Evolutionary conservation across 2,113 vertebrate species (phyloP).

Genomic region (Symphodus melops): DNA sequence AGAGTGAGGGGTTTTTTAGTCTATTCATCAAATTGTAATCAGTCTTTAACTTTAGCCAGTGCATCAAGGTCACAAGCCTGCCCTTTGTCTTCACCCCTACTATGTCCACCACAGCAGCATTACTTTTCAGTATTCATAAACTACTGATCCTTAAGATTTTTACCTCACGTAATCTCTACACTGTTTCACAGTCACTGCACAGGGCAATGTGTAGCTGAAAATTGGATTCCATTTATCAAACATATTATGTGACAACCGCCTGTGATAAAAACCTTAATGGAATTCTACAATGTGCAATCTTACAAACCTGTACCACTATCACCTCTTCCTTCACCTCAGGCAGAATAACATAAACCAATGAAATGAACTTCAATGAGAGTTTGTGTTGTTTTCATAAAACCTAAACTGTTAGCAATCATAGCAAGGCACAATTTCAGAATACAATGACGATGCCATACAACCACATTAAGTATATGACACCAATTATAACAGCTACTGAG

Average conservation of each 20-base stretch:
- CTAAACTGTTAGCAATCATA: not conserved
- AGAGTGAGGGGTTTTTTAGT: not conserved
- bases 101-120: not conserved
- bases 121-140: conserved; percentile 12
- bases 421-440: not conserved
- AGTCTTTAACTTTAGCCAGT: not conserved
- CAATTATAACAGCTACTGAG: not conserved
- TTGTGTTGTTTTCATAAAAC: not conserved
- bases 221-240: conserved; percentile 11
- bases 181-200: conserved; percentile 5
- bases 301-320: not conserved
- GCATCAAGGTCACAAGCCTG: not conserved
- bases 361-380: not conserved
- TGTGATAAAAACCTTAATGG: conserved; percentile 26
- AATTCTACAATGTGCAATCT: not conserved
- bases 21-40: not conserved
- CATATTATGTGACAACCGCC: not conserved
- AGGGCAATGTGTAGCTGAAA: not conserved
- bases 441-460: not conserved
- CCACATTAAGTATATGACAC: not conserved
- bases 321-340: not conserved
- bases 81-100: not conserved
- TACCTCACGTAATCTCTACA: not conserved
- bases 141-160: not conserved
- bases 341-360: not conserved